These are phyloP conservation scores for Drosophila nr. fundita DNA, from an alignment of 2,888 invertebrate genomes.

Conservation along the genomic window DNA sequence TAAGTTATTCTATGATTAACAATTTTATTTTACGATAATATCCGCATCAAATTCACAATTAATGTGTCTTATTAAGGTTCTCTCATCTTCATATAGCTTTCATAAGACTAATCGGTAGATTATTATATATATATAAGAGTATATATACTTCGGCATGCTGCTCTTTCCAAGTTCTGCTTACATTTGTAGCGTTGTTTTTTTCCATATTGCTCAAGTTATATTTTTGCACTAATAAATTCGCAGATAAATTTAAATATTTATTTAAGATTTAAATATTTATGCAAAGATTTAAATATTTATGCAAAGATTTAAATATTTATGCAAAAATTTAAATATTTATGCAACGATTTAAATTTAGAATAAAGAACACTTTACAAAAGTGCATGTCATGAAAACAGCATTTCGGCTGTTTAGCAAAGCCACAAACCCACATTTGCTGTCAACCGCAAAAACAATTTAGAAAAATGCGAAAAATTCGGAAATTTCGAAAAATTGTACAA, in stretches of 20 bases:
- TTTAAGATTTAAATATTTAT: too few relatives aligned
- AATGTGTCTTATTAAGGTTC: neutral
- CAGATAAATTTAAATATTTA: too few relatives aligned
- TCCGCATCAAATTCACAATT: rapidly evolving
- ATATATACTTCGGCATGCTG: neutral
- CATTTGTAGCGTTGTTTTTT: neutral
- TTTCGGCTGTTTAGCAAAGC: neutral
- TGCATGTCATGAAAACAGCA: neutral
- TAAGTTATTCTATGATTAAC: neutral
- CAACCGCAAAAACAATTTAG: slow-evolving; percentile 49
- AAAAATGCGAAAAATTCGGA: slow-evolving; percentile 6
- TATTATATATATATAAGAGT: neutral
- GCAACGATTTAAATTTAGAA: too few relatives aligned
- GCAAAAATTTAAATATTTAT: too few relatives aligned
- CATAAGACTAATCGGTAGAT: neutral
- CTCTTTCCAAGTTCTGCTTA: neutral
- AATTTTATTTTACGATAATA: rapidly evolving
- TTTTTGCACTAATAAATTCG: too few relatives aligned
- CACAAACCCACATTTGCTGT: slow-evolving; percentile 8
- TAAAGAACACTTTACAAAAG: too few relatives aligned
- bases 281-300: too few relatives aligned
- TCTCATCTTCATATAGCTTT: neutral
- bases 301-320: too few relatives aligned
- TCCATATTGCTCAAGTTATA: neutral
- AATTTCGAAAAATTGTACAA: slow-evolving; percentile 19